Base-by-base conservation (phyloP, 2,888 invertebrate species). In the Orthosia cruda region DNA sequence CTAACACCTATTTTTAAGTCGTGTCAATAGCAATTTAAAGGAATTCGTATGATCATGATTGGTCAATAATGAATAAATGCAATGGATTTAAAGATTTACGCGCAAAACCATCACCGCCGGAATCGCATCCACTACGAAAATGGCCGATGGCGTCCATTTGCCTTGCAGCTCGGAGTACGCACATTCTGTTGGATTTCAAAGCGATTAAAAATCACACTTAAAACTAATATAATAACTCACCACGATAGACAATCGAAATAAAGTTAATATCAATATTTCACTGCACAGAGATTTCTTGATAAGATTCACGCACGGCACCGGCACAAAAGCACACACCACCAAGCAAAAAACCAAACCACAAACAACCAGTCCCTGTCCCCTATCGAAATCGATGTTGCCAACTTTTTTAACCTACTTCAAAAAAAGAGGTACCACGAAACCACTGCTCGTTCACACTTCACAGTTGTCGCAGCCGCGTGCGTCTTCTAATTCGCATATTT, bases 81-180 rank as follows among this genome's bases (percentile, higher is more conserved):
- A n/a, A 57, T 71, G 3, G 11, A 58, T 15, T 23, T 20, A 7
- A 20, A 4, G 18, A 32, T 5, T 1, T 32, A 32, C 20, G 11
- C 49, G 15, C 11, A 50, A 40, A 9, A 4, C 23, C 18, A n/a
- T 16, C 12, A 71, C 2, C 7, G 15, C n/a, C 12, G n/a, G n/a
- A 15, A 72, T 26, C 55, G 11, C 13, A 57, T 13, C 23, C 4
- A 55, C 12, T 75, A 74, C 26, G 9, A 74, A 74, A 64, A 74
- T 74, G 74, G 74, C 74, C 64, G 58, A 74, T 74, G 74, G 74
- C 74, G 76, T 75, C 74, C 47, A 62, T 23, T 18, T 23, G 20
- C 47, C 23, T 18, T 5, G 5, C 16, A 23, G 11, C 45, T 13
- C 15, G 15, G 16, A 23, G 23, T 62, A 47, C 1, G 23, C 62